Conservation (phyloP, 2,797 vertebrate genomes). For the Crax fasciolata region DNA sequence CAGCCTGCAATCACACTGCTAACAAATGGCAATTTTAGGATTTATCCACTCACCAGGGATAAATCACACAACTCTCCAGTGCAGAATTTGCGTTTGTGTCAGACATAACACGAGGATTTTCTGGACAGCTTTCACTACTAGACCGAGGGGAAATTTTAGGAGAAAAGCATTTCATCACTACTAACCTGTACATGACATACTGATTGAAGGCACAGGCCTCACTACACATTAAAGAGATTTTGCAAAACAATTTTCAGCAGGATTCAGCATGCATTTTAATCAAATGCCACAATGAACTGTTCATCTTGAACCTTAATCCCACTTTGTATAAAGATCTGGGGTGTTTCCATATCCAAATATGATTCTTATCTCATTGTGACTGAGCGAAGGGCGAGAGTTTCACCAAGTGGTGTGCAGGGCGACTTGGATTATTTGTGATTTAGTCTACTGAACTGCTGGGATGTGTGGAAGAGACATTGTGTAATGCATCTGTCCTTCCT, state of each 20-base stretch:
- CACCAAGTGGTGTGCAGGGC: neutral
- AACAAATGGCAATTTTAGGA: neutral
- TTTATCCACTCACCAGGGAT: neutral
- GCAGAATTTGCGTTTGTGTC: neutral
- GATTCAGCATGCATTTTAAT: neutral
- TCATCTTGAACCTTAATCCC: neutral
- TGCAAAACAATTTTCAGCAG: neutral
- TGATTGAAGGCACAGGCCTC: neutral
- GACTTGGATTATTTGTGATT: accelerated
- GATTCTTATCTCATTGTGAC: neutral
- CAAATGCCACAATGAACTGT: neutral
- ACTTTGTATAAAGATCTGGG: neutral
- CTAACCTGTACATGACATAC: neutral
- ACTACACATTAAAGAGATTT: neutral
- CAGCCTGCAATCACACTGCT: neutral
- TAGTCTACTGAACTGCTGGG: neutral
- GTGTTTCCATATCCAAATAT: neutral
- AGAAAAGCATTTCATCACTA: neutral
- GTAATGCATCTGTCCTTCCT: neutral
- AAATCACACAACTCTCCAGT: neutral
- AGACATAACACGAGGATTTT: neutral
- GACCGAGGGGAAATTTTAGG: neutral
- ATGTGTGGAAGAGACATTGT: neutral
- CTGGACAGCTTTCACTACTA: neutral
- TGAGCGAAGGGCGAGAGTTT: neutral